Percentiles rank a stretch among this genome's conserved stretches.
Conservation (phyloP, 2,797 vertebrate genomes). For the Anniella stebbinsi region DNA sequence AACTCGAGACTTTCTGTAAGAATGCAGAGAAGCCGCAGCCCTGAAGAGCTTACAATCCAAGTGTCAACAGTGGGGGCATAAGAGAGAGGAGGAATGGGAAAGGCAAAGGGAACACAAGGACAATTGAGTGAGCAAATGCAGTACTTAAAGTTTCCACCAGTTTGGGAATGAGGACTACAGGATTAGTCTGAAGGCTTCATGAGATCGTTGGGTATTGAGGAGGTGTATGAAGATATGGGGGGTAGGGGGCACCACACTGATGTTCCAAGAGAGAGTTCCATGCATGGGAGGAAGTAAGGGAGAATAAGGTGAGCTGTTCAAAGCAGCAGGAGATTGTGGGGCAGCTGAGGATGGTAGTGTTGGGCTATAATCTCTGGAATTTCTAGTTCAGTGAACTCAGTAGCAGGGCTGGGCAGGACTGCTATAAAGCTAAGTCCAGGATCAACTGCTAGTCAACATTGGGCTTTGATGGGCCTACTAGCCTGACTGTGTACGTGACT, state of each 20-base stretch:
- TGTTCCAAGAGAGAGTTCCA: background rate
- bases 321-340: background rate
- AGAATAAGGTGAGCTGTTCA: background rate
- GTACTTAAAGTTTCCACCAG: background rate
- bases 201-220: background rate
- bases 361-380: background rate
- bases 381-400: background rate
- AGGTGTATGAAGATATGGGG: background rate
- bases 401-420: background rate
- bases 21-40: background rate
- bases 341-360: background rate
- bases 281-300: background rate
- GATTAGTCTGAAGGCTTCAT: background rate
- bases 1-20: background rate
- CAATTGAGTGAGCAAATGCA: background rate
- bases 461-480: background rate
- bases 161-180: background rate
- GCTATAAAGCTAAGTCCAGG: slow-evolving; percentile 4
- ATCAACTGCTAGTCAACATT: background rate
- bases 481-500: background rate
- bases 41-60: background rate
- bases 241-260: background rate
- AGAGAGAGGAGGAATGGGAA: background rate
- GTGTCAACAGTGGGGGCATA: background rate
- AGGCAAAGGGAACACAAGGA: background rate